Base-by-base conservation (phyloP, 2,797 vertebrate species). In the Paedocypris micromegethes region DNA sequence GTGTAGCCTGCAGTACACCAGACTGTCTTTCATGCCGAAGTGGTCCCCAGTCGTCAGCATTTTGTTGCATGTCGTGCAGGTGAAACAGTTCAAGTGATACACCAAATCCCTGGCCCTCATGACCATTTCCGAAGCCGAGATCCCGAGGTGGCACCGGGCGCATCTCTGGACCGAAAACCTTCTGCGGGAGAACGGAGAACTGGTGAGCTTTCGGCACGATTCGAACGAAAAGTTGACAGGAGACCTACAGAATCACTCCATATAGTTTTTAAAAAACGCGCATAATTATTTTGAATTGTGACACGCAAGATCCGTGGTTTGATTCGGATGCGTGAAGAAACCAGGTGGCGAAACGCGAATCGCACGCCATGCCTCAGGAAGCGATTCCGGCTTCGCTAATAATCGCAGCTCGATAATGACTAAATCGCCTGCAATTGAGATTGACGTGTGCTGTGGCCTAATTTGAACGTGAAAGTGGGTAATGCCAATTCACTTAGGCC, bases 11-110 rank as follows among this genome's bases (percentile, higher is more conserved):
- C 96, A 98, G 86, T 98, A 98, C 81, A 98, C 95, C 83, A 98
- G 90, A 85, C 92, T 95, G 92, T 98, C 96, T 89, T 98, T 98
- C 95, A 98, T 98, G 83, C 96, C 96, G 85, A 98, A 98, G 89
- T 98, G 96, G 84, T 98, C 96, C 65, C 95, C 96, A 60, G 96
- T 98, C 83, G 93, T 96, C 77, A 98, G 89, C 93, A 95, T 97
- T 89, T 97, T 97, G 91, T 93, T 96, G 88, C 96, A 98, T 52
- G 93, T 95, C 79, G 92, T 94, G 87, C 96, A 98, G 62, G 94
- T 98, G 89, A 98, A 98, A 83, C 96, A 98, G 77, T 95, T 97
- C 84, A 98, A 90, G 87, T 98, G 96, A 86, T 97, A 98, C 74
- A 98, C 96, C 86, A 94, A 87, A 84, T 98, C 96, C 84, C 96